Base-by-base conservation (phyloP, 2,113 vertebrate species). In the Spizaetus ornatus region DNA sequence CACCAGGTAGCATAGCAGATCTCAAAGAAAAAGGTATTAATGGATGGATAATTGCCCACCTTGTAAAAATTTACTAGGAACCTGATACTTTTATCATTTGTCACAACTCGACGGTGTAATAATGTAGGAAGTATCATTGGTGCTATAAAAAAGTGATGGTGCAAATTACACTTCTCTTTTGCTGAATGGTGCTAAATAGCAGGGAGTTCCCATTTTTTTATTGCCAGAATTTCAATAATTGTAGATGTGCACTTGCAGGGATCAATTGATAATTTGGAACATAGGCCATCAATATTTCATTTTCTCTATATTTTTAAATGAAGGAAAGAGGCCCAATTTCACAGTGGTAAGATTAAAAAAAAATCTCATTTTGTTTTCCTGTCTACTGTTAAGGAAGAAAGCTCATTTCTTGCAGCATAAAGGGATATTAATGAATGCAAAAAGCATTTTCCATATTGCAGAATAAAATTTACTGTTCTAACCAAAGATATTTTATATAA, bases 401-500 rank as follows among this genome's bases (percentile, higher is more conserved):
- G 77, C 76, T 93, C 63, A 66, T 83, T 94, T 95, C 70, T 97
- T 91, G 62, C 88, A 65, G 23, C 74, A 95, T 96, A 98, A 95
- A 97, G 77, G 67, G 73, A 62, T 96, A 97, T 97, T 97, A 98
- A 98, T 97, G 93, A 97, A 97, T 97, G 93, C 97, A 98, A 98
- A 93, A 67, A 98, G 79, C 88, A 70, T 91, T 97, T 98, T 97
- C 91, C 84, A 95, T 97, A 97, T 92, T 80, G 72, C 72, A 95
- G 81, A 89, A 76, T 91, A 90, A 97, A 98, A 98, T 98, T 96
- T 98, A 98, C 95, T 88, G 77, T 81, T 94, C 40, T 71, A 95
- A 93, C 88, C 73, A 77, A n/a, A 96, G 78, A 98, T 98, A 98
- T 98, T 97, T 97, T 94, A 96, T 97, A 97, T 90, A 98, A 98